Percentiles rank a stretch among this genome's conserved stretches.
Evolutionary conservation across 2,888 invertebrate species (phyloP).

Genomic region (Teleogryllus oceanicus): DNA sequence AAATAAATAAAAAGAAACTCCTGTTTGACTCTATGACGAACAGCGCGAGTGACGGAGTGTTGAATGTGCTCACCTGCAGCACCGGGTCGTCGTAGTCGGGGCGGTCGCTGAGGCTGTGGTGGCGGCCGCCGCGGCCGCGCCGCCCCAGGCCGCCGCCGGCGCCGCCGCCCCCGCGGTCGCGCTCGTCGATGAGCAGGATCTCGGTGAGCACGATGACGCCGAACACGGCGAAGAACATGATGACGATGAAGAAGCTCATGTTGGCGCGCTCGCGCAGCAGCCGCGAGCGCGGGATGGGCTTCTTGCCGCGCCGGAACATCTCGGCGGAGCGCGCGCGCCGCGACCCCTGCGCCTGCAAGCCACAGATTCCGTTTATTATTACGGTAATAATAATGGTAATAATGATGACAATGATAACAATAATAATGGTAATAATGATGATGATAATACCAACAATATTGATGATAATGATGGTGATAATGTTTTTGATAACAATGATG

Average conservation of each 20-base stretch:
- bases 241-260: conserved; percentile 85
- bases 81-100: conserved; percentile 35
- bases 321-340: background rate
- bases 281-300: conserved; percentile 32
- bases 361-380: too few species aligned
- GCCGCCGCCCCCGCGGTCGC: conserved; percentile 54
- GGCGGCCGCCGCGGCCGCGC: conserved; percentile 44
- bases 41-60: too few species aligned
- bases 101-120: conserved; percentile 45
- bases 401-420: too few species aligned
- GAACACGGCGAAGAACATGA: conserved; percentile 86
- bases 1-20: too few species aligned
- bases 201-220: conserved; percentile 84
- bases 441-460: too few species aligned
- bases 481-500: too few species aligned
- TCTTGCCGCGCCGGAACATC: conserved; percentile 23
- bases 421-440: too few species aligned
- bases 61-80: conserved; percentile 33
- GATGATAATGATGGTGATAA: too few species aligned
- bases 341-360: too few species aligned
- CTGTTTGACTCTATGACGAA: too few species aligned
- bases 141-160: conserved; percentile 49
- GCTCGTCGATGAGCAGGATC: conserved; percentile 67
- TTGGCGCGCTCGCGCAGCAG: conserved; percentile 65
- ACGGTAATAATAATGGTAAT: too few species aligned